phyloP scores from a whole-genome alignment of 2,113 vertebrate species.

The Silurus asotus region DNA sequence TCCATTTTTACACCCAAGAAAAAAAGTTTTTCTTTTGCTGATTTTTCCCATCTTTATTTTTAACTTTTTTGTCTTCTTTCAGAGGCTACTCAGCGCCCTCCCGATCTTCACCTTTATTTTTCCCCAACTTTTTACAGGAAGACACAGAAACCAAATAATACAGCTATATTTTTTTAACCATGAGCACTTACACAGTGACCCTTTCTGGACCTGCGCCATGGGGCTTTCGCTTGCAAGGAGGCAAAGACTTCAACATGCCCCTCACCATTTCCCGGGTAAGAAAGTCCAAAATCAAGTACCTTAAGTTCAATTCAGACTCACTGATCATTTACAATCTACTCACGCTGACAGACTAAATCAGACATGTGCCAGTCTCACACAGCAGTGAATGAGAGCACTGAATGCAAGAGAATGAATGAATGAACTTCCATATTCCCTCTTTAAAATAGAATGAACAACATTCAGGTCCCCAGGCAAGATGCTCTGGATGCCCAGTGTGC shows the following conservation, averaged over 20 bases:
- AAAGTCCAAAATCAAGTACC: background rate
- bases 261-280: constrained; percentile 90
- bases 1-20: constrained; percentile 20
- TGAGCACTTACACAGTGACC: constrained; percentile 89
- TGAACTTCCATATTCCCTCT: background rate
- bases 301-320: background rate
- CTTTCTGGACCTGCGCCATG: constrained; percentile 91
- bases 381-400: background rate
- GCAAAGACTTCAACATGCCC: constrained; percentile 98
- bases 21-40: constrained; percentile 16
- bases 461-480: background rate
- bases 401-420: constrained; percentile 1
- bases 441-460: background rate
- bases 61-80: constrained; percentile 55
- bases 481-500: background rate
- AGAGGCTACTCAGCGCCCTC: constrained; percentile 60
- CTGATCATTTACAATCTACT: background rate
- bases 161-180: constrained; percentile 61
- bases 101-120: constrained; percentile 49
- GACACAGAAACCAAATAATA: constrained; percentile 42
- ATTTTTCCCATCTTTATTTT: constrained; percentile 20
- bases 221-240: constrained; percentile 97
- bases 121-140: constrained; percentile 63
- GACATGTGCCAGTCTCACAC: background rate
- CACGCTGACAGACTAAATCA: background rate